Conservation (phyloP, 2,113 vertebrate species). For the Thalassarche chlororhynchos region DNA sequence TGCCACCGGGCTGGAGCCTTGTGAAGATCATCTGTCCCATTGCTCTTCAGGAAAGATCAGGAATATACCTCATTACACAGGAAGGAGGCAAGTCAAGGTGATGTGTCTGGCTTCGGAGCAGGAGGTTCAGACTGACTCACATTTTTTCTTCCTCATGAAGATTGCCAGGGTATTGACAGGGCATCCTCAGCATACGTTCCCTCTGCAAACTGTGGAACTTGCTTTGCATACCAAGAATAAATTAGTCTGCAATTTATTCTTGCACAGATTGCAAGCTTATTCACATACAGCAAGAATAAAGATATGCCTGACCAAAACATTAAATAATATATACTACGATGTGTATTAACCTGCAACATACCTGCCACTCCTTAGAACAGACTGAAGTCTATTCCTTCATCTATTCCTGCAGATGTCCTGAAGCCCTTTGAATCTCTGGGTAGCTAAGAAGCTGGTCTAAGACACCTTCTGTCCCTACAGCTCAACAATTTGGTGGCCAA, state of each 20-base stretch:
- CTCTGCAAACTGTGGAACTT: background rate
- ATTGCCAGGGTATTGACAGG: background rate
- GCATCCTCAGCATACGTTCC: background rate
- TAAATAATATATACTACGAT: background rate
- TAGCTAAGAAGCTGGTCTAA: background rate
- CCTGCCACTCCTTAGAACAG: background rate
- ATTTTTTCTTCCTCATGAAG: background rate
- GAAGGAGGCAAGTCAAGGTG: background rate
- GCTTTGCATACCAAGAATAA: background rate
- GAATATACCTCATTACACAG: background rate
- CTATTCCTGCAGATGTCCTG: background rate
- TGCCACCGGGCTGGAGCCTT: background rate
- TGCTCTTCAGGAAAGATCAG: background rate
- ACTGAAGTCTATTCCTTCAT: background rate
- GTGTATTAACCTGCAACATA: background rate
- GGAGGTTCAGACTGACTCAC: background rate
- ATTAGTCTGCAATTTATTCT: background rate
- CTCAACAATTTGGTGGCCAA: background rate
- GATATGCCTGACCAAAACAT: background rate
- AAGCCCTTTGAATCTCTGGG: background rate
- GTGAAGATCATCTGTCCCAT: background rate
- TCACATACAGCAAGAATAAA: background rate
- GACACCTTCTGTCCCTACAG: background rate
- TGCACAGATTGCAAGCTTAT: background rate
- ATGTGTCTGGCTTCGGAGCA: background rate